A percentile compares a stretch with the other conserved stretches of the same genome.
Conservation (phyloP, 1,140 invertebrate genomes). For the Drosophila murphyi region DNA sequence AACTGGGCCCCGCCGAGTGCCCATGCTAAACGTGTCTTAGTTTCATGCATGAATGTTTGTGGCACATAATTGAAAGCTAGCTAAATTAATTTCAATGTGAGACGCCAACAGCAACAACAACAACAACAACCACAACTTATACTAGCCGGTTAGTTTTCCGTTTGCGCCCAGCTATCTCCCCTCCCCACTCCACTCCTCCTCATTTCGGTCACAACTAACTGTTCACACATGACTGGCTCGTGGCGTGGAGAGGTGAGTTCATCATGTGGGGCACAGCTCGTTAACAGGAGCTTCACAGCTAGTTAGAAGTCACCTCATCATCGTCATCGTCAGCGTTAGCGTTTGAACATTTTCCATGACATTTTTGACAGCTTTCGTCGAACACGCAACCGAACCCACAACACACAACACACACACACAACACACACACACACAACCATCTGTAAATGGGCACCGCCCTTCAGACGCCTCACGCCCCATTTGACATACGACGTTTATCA, state of each 20-base stretch:
- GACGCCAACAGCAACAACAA: slow-evolving; percentile 58
- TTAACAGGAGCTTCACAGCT: slow-evolving; percentile 75
- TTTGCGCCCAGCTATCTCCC: too few relatives aligned
- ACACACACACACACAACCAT: not conserved
- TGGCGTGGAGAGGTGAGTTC: not conserved
- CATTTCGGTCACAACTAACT: slow-evolving; percentile 51
- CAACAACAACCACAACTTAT: slow-evolving; percentile 13
- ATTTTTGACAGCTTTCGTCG: slow-evolving; percentile 56
- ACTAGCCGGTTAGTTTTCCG: slow-evolving; percentile 26
- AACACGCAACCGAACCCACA: slow-evolving; percentile 51
- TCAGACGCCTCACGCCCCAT: not conserved
- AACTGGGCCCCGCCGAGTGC: not conserved
- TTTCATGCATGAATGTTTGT: slow-evolving; percentile 81
- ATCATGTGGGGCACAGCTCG: slow-evolving; percentile 59
- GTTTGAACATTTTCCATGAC: slow-evolving; percentile 53
- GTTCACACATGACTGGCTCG: slow-evolving; percentile 70
- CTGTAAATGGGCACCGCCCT: not conserved
- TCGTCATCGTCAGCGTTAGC: slow-evolving; percentile 29
- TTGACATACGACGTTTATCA: slow-evolving; percentile 46
- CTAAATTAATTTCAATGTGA: slow-evolving; percentile 83
- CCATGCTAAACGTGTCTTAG: slow-evolving; percentile 72
- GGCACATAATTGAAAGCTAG: slow-evolving; percentile 83
- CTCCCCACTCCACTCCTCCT: not conserved
- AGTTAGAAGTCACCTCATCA: slow-evolving; percentile 62
- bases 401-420: slow-evolving; percentile 23